Conservation (phyloP, 2,113 vertebrate genomes). For the Podarcis cretensis region DNA sequence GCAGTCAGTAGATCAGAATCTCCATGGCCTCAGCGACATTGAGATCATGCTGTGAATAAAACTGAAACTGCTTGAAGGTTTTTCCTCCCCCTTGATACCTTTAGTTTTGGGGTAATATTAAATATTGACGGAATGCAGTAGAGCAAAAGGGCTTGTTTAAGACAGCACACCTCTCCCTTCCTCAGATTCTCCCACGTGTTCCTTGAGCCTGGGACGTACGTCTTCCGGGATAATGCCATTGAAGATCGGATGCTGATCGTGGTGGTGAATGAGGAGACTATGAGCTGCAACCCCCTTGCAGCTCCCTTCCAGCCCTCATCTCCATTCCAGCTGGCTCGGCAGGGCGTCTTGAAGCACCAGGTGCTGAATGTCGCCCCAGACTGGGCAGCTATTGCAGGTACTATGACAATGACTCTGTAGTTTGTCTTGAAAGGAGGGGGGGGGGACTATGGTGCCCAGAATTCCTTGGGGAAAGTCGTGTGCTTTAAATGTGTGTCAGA, state of each 20-base stretch:
- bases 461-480: too few species aligned
- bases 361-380: constrained; percentile 83
- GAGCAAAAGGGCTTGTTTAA: neutral
- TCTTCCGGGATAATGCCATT: constrained; percentile 83
- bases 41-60: neutral
- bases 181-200: constrained; percentile 92
- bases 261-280: constrained; percentile 79
- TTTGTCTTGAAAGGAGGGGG: too few species aligned
- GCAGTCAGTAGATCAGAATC: neutral
- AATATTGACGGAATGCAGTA: neutral
- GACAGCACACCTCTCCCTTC: neutral
- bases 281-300: constrained; percentile 73
- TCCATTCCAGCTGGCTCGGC: constrained; percentile 83
- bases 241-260: constrained; percentile 82
- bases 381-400: constrained; percentile 87
- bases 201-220: constrained; percentile 85
- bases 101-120: too few species aligned
- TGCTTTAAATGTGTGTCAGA: too few species aligned
- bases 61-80: neutral
- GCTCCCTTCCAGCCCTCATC: constrained; percentile 86
- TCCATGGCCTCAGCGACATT: neutral
- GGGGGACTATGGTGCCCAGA: too few species aligned
- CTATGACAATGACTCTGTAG: neutral
- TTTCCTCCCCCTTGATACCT: neutral
- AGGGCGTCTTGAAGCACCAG: constrained; percentile 77